These are phyloP conservation scores for Lanistes nyassanus DNA, from an alignment of 1,140 invertebrate genomes.

Conservation along the genomic window DNA sequence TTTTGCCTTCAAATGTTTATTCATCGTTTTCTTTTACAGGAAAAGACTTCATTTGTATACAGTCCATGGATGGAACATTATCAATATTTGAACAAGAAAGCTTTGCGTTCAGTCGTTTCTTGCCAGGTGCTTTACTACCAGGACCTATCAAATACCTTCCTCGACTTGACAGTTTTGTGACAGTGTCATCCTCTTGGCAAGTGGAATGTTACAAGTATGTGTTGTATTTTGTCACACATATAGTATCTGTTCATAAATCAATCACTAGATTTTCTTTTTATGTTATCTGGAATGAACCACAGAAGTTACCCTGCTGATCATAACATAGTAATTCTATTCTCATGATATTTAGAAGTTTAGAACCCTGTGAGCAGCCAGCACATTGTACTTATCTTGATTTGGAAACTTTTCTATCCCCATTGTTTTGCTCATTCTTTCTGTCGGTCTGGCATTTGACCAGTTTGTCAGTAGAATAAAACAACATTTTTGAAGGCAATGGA, in stretches of 20 bases:
- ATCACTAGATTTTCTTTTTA: too few relatives aligned
- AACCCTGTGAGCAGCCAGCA: too few relatives aligned
- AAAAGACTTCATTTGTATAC: conserved; percentile 86
- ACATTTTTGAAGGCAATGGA: too few relatives aligned
- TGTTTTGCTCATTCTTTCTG: too few relatives aligned
- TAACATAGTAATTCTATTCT: not conserved
- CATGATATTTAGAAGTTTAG: too few relatives aligned
- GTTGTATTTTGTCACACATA: not conserved
- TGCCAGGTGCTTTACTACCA: conserved; percentile 82
- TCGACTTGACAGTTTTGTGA: conserved; percentile 84
- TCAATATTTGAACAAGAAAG: conserved; percentile 90
- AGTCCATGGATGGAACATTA: conserved; percentile 84
- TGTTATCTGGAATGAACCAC: not conserved
- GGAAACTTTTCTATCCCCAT: too few relatives aligned
- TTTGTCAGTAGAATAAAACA: too few relatives aligned
- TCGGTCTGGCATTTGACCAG: too few relatives aligned
- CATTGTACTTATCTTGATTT: too few relatives aligned
- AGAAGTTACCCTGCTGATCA: too few relatives aligned
- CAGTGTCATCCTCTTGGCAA: conserved; percentile 78
- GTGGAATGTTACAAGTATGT: conserved; percentile 83
- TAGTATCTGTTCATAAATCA: too few relatives aligned
- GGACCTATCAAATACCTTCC: conserved; percentile 80
- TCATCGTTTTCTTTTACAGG: conserved; percentile 56
- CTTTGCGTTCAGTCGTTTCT: conserved; percentile 78
- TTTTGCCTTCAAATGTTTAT: not conserved